Base-by-base conservation (phyloP, 2,113 vertebrate genomes). In the Scopus umbretta region DNA sequence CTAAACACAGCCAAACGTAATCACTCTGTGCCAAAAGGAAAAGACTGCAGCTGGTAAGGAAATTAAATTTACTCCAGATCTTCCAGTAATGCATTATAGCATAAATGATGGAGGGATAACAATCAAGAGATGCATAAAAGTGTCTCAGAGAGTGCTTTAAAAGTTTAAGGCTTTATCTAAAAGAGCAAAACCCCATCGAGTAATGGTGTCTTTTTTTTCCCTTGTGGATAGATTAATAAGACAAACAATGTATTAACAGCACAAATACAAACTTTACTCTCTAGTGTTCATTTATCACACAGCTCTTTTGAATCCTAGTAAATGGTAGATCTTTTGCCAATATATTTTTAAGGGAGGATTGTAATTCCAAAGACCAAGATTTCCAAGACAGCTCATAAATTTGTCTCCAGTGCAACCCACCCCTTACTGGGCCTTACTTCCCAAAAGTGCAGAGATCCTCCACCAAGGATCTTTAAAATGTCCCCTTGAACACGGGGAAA, bases 21-120 rank as follows among this genome's bases (percentile, higher is more conserved):
- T 93, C 87, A 76, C 67, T 92, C 86, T 62, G 87, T 95, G 85
- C 92, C 91, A 97, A 92, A 94, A 97, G 86, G 90, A 97, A 94
- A 92, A 90, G 80, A 70, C 88, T 90, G 89, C 90, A 95, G 96
- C 82, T 95, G 93, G 89, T 95, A 95, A 93, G 95, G 96, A 97
- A 97, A 97, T 97, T 96, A 96, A 96, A 96, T 97, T 93, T 93
- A 95, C 67, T 91, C 85, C 92, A 90, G 79, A 94, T 89, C 87
- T 96, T 88, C 92, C 86, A 97, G 88, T 91, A 97, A 96, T 80
- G 78, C 63, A 87, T 96, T 92, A 79, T 49, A 95, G 82, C 74
- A 90, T 78, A 92, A 97, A 96, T 83, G 92, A 97, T 93, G 63
- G 90, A 92, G 86, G 80, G 85, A 93, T 86, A 96, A 95, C 61